Base-by-base conservation (phyloP, 2,888 invertebrate genomes). In the Neoascia interrupta region DNA sequence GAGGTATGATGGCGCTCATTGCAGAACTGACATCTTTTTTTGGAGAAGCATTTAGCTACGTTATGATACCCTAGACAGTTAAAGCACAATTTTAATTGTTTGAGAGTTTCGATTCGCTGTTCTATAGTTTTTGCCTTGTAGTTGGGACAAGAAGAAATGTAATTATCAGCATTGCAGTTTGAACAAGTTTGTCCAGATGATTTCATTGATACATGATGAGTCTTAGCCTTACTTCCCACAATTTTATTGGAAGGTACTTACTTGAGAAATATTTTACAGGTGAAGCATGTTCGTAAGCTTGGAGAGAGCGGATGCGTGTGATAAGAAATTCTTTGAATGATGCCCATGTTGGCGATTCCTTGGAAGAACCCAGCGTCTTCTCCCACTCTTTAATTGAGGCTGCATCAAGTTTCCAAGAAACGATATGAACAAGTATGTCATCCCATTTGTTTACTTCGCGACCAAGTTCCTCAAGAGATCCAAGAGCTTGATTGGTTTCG, bases 401-500 rank as follows among this genome's bases (percentile, higher is more conserved):
- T n/a, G 39, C 56, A 13, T 41, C 41, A 11, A 41, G 31, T 19
- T 56, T 56, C 10, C 41, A 28, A 5, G 41, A 41, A 3, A 41
- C 18, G 5, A 56, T 56, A 41, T 56, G 8, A 1, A 31, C 11
- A 28, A 56, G 45, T 6, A 60, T 16, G 8, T 60, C 36, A 60
- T 45, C 23, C 23, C 60, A 60, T 36, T 36, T 16, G 19, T 23
- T 11, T 2, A 60, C 21, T 36, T 23, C 16, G 3, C 60, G 45
- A 60, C 47, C 28, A 18, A 41, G 19, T 41, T 39, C 18, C 39
- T 41, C 41, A 15, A 54, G 41, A n/a, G 54, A 39, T 39, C 39
- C n/a, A 39, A 54, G 54, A 5, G 39, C 54, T 26, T 53, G 37
- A 37, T 37, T 37, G 5, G 15, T 37, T 16, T 54, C 15, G 18